A percentile compares a stretch with the other conserved stretches of the same genome.
Conservation (phyloP, 1,140 invertebrate species). For the Sycophila sp. region DNA sequence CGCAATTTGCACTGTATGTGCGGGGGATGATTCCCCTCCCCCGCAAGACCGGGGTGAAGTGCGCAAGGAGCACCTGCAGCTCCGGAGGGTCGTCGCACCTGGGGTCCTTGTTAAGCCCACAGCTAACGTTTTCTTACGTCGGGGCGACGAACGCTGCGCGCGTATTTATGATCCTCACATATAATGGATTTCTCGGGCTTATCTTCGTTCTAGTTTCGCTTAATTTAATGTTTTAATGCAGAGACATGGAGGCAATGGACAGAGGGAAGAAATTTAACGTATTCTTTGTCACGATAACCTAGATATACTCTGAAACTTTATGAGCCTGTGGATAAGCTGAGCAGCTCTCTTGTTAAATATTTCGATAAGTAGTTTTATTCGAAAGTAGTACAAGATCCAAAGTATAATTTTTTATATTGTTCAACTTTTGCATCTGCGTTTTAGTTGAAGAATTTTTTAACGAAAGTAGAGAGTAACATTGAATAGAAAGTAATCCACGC, state of each 20-base stretch:
- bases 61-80: neutral
- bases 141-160: constrained; percentile 6
- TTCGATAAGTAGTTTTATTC: no score
- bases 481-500: no score
- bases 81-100: constrained; percentile 1
- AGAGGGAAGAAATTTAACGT: constrained; percentile 1
- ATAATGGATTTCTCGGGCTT: constrained; percentile 21
- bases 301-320: no score
- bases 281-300: constrained; percentile 12
- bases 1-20: no score
- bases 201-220: constrained; percentile 25
- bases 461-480: no score
- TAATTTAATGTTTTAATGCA: constrained; percentile 34
- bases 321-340: no score
- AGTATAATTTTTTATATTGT: no score
- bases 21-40: no score
- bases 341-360: no score
- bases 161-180: constrained; percentile 31
- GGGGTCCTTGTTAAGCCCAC: constrained; percentile 30
- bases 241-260: neutral
- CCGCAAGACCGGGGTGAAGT: neutral
- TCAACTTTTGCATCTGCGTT: no score
- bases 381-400: no score
- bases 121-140: constrained; percentile 29
- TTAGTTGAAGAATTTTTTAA: no score